Percentiles rank a stretch among this genome's conserved stretches.
These are phyloP conservation scores for Strix aluco DNA, from an alignment of 2,113 vertebrate species.

Conservation along the genomic window DNA sequence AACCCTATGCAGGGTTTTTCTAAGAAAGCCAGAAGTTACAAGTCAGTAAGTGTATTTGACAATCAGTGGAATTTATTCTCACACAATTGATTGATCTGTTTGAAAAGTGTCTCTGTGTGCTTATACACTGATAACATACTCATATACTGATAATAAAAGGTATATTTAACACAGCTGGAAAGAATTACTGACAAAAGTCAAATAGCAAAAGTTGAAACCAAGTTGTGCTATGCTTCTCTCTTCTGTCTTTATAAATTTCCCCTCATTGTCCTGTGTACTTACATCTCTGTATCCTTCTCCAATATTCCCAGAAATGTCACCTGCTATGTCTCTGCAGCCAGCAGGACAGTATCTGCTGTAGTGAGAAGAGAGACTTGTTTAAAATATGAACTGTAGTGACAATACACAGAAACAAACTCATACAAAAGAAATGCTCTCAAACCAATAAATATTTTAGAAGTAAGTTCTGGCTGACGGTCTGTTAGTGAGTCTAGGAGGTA, in stretches of 20 bases:
- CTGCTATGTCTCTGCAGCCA: conserved; percentile 83
- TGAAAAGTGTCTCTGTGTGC: not conserved
- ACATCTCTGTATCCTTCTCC: conserved; percentile 87
- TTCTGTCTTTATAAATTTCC: not conserved
- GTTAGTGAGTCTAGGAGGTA: not conserved
- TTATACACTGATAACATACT: not conserved
- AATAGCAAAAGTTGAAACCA: not conserved
- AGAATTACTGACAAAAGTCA: not conserved
- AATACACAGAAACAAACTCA: not conserved
- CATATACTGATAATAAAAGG: not conserved
- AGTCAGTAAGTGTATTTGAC: not conserved
- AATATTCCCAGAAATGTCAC: conserved; percentile 83
- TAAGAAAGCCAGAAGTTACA: not conserved
- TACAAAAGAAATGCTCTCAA: not conserved
- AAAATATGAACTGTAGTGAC: not conserved
- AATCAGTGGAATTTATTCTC: conserved; percentile 33
- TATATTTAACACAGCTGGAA: not conserved
- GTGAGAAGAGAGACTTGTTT: conserved; percentile 7
- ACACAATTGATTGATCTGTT: conserved; percentile 11
- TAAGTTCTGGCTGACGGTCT: not conserved
- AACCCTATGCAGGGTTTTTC: not conserved
- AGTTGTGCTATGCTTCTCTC: not conserved
- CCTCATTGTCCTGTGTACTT: conserved; percentile 64
- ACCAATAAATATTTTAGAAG: not conserved
- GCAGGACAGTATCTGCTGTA: conserved; percentile 87